Base-by-base conservation (phyloP, 1,140 invertebrate genomes). In the Trachymyrmex cornetzi region DNA sequence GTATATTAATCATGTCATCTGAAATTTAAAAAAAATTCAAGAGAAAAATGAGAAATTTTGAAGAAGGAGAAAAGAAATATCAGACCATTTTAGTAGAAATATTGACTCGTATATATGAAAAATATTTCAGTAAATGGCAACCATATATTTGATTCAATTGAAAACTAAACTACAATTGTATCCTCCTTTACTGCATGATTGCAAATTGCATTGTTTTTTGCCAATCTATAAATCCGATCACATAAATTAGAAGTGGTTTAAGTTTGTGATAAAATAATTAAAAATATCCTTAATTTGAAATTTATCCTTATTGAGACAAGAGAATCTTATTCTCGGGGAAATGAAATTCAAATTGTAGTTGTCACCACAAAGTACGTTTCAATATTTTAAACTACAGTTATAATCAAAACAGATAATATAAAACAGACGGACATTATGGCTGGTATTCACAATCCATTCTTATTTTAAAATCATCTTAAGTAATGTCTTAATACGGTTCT, bases 281-380 rank as follows among this genome's bases (percentile, higher is more conserved):
- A 53, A 72, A 72, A 6, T 55, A 27, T 53, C 7, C 22, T 30
- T 72, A 72, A 30, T 72, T 53, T 53, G 14, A 72, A 19, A 19
- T 53, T 53, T 30, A 11, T 53, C 3, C 3, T n/a, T 6, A 7
- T 9, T 53, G 19, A 3, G 16, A 4, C 2, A 27, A 44, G 16
- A n/a, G 50, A 30, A 53, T 27, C 12, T 30, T 9, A 30, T 53
- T 72, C 24, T 27, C 7, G 24, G 53, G 9, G 1, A 24, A 71
- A 27, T 22, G 16, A 34, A 34, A 34, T 55, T 30, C 5, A 22
- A 55, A 19, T 30, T 3, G 7, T n/a, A 55, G 4, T 72, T 53
- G 6, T 22, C 2, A 30, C 3, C 2, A 24, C 19, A 48, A 74
- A 74, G 12, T 12, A 2, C 22, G 5, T 48, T 19, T 2, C 27